Evolutionary conservation across 2,797 vertebrate species (phyloP).

Genomic region (Austrolebias charrua): DNA sequence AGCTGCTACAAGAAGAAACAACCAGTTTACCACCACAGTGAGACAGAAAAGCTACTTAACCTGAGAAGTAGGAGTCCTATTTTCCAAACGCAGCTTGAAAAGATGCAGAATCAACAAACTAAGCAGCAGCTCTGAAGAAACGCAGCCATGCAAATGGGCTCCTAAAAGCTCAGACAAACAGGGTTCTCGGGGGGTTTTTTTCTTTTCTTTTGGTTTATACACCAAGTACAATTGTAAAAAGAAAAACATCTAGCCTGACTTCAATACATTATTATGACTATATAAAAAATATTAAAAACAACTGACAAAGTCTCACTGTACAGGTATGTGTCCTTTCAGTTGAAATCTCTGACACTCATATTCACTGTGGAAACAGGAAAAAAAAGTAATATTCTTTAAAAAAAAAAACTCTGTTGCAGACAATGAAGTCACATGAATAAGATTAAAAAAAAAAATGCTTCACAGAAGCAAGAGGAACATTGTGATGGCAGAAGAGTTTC

Average conservation of each 20-base stretch:
- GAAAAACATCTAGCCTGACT: background rate
- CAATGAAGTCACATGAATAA: background rate
- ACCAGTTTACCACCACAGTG: conserved; percentile 14
- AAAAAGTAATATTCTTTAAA: background rate
- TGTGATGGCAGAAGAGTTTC: conserved; percentile 14
- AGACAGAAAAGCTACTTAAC: conserved; percentile 17
- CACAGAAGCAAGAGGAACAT: too few species aligned
- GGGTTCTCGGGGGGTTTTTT: background rate
- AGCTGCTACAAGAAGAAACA: background rate
- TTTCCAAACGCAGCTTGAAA: background rate
- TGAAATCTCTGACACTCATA: background rate
- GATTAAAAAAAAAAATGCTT: background rate
- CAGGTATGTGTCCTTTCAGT: background rate
- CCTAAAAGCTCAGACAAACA: background rate
- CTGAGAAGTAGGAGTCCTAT: conserved; percentile 5
- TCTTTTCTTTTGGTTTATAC: background rate
- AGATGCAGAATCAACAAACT: conserved; percentile 1
- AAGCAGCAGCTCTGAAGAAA: too few species aligned
- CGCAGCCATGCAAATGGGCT: background rate
- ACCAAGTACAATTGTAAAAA: background rate
- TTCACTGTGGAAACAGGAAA: background rate
- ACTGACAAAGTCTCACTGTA: too few species aligned
- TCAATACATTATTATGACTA: background rate
- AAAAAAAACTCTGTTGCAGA: background rate
- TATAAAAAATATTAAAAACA: too few species aligned